A percentile compares a stretch with the other conserved stretches of the same genome.
These are phyloP conservation scores for Gobio occitaniae DNA, from an alignment of 2,797 vertebrate genomes.

Conservation along the genomic window DNA sequence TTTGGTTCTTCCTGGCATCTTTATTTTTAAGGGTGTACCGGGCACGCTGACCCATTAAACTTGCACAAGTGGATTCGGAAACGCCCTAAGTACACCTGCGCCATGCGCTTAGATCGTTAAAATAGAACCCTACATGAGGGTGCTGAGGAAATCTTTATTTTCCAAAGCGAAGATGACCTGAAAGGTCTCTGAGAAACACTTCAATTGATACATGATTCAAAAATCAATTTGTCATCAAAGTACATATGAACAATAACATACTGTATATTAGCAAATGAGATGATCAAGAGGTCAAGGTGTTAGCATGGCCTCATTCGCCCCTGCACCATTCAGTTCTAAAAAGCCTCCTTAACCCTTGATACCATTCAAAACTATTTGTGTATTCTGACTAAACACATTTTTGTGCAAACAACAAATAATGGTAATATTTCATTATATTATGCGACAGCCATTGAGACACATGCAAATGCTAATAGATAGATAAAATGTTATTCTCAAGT, in stretches of 20 bases:
- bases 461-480: background rate
- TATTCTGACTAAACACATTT: background rate
- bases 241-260: background rate
- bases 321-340: background rate
- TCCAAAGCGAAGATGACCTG: background rate
- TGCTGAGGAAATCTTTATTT: background rate
- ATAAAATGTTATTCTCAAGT: background rate
- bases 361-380: background rate
- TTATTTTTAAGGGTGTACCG: no score
- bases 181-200: background rate
- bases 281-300: background rate
- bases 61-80: no score
- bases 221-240: background rate
- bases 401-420: background rate
- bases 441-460: background rate
- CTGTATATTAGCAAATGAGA: background rate
- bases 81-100: no score
- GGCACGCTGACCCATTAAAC: no score
- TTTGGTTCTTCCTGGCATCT: no score
- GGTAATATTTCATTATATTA: background rate
- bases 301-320: background rate
- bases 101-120: no score
- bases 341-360: background rate
- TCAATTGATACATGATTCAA: background rate
- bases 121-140: no score